These are phyloP conservation scores for Dromococcyx pavoninus DNA, from an alignment of 2,797 vertebrate genomes.

Conservation along the genomic window DNA sequence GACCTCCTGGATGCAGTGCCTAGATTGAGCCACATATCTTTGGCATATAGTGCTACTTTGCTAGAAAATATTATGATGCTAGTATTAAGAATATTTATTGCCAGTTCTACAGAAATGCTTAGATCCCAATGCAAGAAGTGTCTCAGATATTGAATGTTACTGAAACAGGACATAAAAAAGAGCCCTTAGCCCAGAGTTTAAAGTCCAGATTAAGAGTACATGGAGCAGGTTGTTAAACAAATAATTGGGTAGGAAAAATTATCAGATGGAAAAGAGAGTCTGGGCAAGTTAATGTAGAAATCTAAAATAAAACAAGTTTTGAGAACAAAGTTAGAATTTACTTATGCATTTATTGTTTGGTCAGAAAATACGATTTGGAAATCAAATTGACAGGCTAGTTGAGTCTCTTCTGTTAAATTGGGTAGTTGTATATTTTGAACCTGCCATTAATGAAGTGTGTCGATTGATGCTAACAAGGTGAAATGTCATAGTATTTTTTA, in stretches of 20 bases:
- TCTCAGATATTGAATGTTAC: not conserved
- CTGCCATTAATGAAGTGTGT: not conserved
- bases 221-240: not conserved
- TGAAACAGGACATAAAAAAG: not conserved
- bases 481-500: not conserved
- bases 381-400: not conserved
- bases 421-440: not conserved
- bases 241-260: not conserved
- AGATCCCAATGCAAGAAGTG: not conserved
- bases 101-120: not conserved
- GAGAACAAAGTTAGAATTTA: not conserved
- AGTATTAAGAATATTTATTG: not conserved
- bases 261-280: not conserved
- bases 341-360: not conserved
- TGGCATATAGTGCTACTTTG: not conserved
- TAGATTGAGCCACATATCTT: not conserved
- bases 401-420: not conserved
- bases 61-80: not conserved
- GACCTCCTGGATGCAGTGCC: not conserved
- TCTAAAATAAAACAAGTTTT: not conserved
- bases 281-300: not conserved
- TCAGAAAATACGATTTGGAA: not conserved
- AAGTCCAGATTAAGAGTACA: not conserved
- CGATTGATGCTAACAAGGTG: not conserved
- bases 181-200: not conserved